Evolutionary conservation across 2,888 invertebrate genomes (phyloP).

Genomic region (Encarsia formosa): DNA sequence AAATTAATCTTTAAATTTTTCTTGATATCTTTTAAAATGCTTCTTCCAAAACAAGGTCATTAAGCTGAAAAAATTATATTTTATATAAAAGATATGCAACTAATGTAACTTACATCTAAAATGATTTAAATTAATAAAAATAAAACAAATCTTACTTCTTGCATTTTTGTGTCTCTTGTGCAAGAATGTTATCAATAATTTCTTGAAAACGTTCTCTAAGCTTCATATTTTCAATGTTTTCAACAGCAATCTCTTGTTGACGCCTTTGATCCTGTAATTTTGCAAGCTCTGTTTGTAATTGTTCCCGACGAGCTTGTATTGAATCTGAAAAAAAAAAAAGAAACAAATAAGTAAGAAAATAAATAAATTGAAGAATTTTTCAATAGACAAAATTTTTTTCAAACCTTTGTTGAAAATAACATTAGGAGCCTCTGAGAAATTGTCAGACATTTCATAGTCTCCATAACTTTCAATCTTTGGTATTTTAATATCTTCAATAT

Average conservation of each 20-base stretch:
- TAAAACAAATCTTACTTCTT: conserved; percentile 65
- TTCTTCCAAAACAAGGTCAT: conserved; percentile 18
- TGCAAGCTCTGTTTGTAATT: conserved; percentile 68
- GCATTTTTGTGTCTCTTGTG: conserved; percentile 73
- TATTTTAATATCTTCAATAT: conserved; percentile 31
- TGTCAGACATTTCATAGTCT: conserved; percentile 19
- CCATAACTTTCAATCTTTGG: conserved; percentile 25
- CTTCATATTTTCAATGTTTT: conserved; percentile 80
- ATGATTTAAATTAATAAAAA: too few relatives aligned
- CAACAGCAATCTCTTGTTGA: conserved; percentile 78
- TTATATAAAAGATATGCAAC: too few relatives aligned
- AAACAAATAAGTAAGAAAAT: too few relatives aligned
- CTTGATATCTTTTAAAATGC: not conserved
- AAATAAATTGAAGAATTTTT: too few relatives aligned
- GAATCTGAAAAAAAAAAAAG: conserved; percentile 42
- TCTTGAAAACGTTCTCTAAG: conserved; percentile 79
- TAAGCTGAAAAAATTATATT: conserved; percentile 21
- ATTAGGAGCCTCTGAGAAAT: conserved; percentile 24
- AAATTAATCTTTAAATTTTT: too few relatives aligned
- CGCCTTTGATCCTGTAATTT: conserved; percentile 71
- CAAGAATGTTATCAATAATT: conserved; percentile 70
- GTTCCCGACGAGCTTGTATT: conserved; percentile 64
- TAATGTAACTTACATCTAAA: too few relatives aligned
- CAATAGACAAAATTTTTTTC: too few relatives aligned
- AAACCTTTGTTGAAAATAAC: conserved; percentile 24